Percentiles rank a stretch among this genome's conserved stretches.
These are phyloP conservation scores for Bombus superbus DNA, from an alignment of 1,140 invertebrate genomes.

Conservation along the genomic window DNA sequence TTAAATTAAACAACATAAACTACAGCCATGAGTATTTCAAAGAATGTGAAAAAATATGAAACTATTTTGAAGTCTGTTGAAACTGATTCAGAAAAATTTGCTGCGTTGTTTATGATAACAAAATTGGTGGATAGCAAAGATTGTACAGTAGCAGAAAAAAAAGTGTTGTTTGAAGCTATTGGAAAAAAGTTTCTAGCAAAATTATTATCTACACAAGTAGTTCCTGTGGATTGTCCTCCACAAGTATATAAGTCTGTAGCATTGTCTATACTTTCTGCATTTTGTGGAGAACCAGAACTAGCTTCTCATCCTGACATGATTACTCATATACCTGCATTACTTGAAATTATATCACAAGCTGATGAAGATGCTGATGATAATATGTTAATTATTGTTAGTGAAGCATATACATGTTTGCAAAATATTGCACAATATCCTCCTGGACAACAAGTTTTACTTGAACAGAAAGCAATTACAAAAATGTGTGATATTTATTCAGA, in stretches of 20 bases:
- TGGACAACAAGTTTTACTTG: conserved; percentile 89
- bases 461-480: conserved; percentile 89
- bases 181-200: conserved; percentile 92
- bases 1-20: conserved; percentile 9
- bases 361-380: conserved; percentile 93
- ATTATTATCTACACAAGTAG: conserved; percentile 88
- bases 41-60: conserved; percentile 92
- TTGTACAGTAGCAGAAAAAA: conserved; percentile 87
- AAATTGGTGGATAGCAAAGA: conserved; percentile 92
- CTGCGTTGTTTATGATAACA: conserved; percentile 94
- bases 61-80: conserved; percentile 89
- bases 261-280: conserved; percentile 91
- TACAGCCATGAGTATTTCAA: conserved; percentile 84
- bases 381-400: conserved; percentile 93
- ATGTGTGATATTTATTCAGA: conserved; percentile 93
- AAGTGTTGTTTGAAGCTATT: conserved; percentile 93
- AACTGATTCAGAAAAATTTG: conserved; percentile 95
- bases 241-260: conserved; percentile 95
- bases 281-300: conserved; percentile 90
- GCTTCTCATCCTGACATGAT: conserved; percentile 92
- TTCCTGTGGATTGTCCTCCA: conserved; percentile 92
- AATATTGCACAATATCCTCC: conserved; percentile 88
- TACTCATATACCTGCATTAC: conserved; percentile 89
- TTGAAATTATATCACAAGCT: conserved; percentile 91
- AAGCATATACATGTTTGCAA: conserved; percentile 93